Percentiles rank a stretch among this genome's conserved stretches.
These are phyloP conservation scores for Zaprionus obscuricornis DNA, from an alignment of 2,888 invertebrate species.

Conservation along the genomic window DNA sequence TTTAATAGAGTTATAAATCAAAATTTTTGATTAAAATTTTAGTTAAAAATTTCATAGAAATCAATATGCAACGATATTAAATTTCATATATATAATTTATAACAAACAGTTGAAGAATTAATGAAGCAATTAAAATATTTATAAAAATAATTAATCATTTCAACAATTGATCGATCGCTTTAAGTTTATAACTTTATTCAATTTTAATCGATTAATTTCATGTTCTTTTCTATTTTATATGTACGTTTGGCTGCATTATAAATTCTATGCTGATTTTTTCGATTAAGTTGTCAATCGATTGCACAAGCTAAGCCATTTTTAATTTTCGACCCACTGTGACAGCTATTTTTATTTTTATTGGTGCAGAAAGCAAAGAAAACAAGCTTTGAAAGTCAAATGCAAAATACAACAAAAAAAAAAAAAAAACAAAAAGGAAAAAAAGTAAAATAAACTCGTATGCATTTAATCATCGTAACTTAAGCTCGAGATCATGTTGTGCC, in stretches of 20 bases:
- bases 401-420: constrained; percentile 53
- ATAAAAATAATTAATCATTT: too few relatives aligned
- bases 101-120: too few relatives aligned
- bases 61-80: too few relatives aligned
- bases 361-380: constrained; percentile 39
- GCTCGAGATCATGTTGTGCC: constrained; percentile 77
- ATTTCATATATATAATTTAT: too few relatives aligned
- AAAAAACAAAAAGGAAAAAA: too few relatives aligned
- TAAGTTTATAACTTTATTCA: too few relatives aligned
- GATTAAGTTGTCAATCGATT: constrained; percentile 26
- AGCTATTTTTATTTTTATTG: constrained; percentile 51
- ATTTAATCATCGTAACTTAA: constrained; percentile 79
- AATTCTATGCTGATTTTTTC: too few relatives aligned
- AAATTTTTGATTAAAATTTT: neutral
- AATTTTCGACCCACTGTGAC: constrained; percentile 55
- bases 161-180: too few relatives aligned
- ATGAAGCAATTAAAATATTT: too few relatives aligned
- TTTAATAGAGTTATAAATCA: too few relatives aligned
- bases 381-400: constrained; percentile 25
- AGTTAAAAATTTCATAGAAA: too few relatives aligned
- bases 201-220: too few relatives aligned
- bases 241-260: neutral
- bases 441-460: constrained; percentile 79
- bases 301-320: constrained; percentile 6
- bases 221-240: neutral